Evolutionary conservation across 2,888 invertebrate genomes (phyloP), one percentile per base, ranked within the genome.

Genomic region (Bursaphelenchus okinawaensis): DNA sequence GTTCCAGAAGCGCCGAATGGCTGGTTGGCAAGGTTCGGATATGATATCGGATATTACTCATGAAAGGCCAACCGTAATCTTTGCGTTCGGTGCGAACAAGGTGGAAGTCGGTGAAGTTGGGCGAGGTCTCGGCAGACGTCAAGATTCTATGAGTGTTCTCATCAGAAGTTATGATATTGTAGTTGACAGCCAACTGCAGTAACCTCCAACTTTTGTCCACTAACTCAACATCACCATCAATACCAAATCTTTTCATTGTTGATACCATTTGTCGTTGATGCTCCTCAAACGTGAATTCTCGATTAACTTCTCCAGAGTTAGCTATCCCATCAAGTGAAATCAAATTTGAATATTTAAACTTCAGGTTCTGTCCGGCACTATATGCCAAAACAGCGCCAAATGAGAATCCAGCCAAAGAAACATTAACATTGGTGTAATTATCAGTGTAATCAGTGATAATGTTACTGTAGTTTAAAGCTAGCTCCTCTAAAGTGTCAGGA

Each of bases 331-430:
- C 65, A 26, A 65, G 66, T 23, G 62, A 63, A 7, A 63, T 29
- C 1, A 54, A 54, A 29, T 20, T 50, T 63, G 22, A 20, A 40
- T 3, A 31, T 20, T 61, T 23, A 26, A 62, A 62, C 19, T 62
- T 24, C 22, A 27, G 23, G 12, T 20, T 22, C 65, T 24, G 40
- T 8, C 54, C 57, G 26, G 54, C 9, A 24, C 65, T 63, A 28
- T 40, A 68, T 1, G 68, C 70, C n/a, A 68, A 51, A 2, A 52
- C 22, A 8, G 70, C 70, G 9, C 68, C 68, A 22, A 68, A 59
- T 7, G 68, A 68, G 24, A 69, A 69, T 6, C 68, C 68, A 7
- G 70, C 63, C 27, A 68, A 55, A 9, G 8, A 16, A 23, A 52
- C 16, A 24, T 12, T 12, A 23, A 24, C 51, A 28, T n/a, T 0